Percentiles rank a stretch among this genome's conserved stretches.
These are phyloP conservation scores for Himalopsyche kuldschensis DNA, from an alignment of 2,888 invertebrate species.

Conservation along the genomic window DNA sequence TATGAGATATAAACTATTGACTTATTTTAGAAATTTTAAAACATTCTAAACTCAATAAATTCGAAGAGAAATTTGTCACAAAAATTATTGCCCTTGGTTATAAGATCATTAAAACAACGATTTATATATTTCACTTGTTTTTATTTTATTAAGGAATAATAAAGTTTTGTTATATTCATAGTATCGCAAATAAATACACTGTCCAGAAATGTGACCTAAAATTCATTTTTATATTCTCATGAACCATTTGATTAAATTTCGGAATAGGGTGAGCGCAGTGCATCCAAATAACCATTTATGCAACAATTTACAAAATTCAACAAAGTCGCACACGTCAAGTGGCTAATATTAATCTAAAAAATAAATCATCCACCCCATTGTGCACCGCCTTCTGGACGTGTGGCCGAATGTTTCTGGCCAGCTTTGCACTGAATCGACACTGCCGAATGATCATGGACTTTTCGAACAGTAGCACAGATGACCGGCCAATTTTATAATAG, in stretches of 20 bases:
- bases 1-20: no score
- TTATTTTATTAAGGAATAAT: no score
- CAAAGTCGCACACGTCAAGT: conserved; percentile 31
- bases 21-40: no score
- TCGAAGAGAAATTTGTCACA: no score
- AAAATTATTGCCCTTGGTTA: no score
- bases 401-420: conserved; percentile 17
- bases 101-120: no score
- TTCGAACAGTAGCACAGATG: conserved; percentile 52
- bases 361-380: conserved; percentile 54
- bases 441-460: conserved; percentile 30
- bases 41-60: no score
- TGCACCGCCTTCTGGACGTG: conserved; percentile 43
- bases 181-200: no score
- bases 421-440: neutral
- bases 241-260: neutral
- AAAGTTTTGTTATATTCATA: no score
- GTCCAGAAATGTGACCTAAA: no score
- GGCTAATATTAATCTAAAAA: conserved; percentile 51
- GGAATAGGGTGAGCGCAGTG: neutral
- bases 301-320: conserved; percentile 14
- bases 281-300: conserved; percentile 7
- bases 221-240: no score
- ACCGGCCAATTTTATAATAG: conserved; percentile 63
- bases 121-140: no score